Evolutionary conservation across 1,140 invertebrate genomes (phyloP).

Genomic region (Cyphomyrmex costatus): DNA sequence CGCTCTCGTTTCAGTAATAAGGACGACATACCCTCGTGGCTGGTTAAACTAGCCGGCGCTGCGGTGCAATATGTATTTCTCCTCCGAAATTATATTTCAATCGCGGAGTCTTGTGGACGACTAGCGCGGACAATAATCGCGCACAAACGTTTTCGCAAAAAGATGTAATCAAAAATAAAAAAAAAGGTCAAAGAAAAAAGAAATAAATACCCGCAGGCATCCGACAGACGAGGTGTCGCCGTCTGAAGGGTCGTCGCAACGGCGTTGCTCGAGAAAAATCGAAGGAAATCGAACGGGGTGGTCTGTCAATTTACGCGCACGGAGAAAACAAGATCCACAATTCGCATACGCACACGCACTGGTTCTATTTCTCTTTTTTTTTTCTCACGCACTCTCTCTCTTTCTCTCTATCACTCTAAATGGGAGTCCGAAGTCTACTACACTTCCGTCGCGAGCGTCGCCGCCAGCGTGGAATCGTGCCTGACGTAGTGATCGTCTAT

Average conservation of each 20-base stretch:
- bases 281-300: slow-evolving; percentile 36
- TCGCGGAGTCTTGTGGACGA: neutral
- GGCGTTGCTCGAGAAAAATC: slow-evolving; percentile 21
- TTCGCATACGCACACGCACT: slow-evolving; percentile 15
- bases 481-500: slow-evolving; percentile 89
- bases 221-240: slow-evolving; percentile 28
- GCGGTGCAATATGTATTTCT: neutral
- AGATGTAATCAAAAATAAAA: slow-evolving; percentile 29
- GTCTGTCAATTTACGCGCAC: slow-evolving; percentile 37
- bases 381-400: slow-evolving; percentile 33
- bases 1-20: slow-evolving; percentile 11
- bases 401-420: slow-evolving; percentile 24
- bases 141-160: slow-evolving; percentile 13
- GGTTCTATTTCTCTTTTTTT: slow-evolving; percentile 47
- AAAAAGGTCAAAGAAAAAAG: slow-evolving; percentile 12
- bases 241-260: neutral
- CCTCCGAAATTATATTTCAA: slow-evolving; percentile 10
- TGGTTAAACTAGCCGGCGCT: neutral
- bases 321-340: slow-evolving; percentile 30
- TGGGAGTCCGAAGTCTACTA: slow-evolving; percentile 80
- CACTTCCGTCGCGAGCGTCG: slow-evolving; percentile 89
- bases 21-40: neutral
- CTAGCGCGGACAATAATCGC: neutral
- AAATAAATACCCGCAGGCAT: slow-evolving; percentile 5
- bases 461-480: slow-evolving; percentile 86